These are phyloP conservation scores for Chaitophorus viminalis DNA, from an alignment of 2,888 invertebrate species.

Conservation along the genomic window DNA sequence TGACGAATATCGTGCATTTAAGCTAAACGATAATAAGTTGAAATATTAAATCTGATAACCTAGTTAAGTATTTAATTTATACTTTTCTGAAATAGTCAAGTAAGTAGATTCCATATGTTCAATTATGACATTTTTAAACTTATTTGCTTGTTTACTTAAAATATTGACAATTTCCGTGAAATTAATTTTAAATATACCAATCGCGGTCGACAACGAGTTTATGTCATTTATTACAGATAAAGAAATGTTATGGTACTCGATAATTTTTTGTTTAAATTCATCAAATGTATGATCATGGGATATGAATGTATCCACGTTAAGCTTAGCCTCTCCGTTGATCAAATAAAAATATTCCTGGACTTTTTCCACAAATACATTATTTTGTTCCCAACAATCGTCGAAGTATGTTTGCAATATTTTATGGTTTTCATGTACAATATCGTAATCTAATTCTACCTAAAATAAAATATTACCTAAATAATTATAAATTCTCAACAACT, in stretches of 20 bases:
- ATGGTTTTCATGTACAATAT: background rate
- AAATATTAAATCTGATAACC: conserved; percentile 57
- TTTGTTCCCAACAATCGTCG: conserved; percentile 33
- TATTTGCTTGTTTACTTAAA: conserved; percentile 16
- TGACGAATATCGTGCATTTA: conserved; percentile 83
- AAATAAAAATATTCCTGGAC: conserved; percentile 83
- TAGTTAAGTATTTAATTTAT: background rate
- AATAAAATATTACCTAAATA: no score
- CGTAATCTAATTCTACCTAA: conserved; percentile 2
- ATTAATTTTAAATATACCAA: conserved; percentile 88
- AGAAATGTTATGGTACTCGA: conserved; percentile 68
- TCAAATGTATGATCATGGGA: conserved; percentile 74
- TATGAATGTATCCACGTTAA: conserved; percentile 76
- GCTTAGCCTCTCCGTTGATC: conserved; percentile 78
- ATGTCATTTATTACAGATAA: conserved; percentile 70
- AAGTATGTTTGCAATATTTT: conserved; percentile 10
- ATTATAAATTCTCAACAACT: background rate
- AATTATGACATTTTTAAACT: background rate
- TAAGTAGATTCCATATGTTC: background rate
- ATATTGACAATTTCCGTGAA: conserved; percentile 78
- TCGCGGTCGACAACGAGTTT: conserved; percentile 76
- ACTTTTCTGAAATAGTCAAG: background rate
- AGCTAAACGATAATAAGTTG: conserved; percentile 69
- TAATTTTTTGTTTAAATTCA: conserved; percentile 68
- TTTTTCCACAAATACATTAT: conserved; percentile 70